Evolutionary conservation across 2,888 invertebrate genomes (phyloP).

Genomic region (Leptogaster cylindrica): DNA sequence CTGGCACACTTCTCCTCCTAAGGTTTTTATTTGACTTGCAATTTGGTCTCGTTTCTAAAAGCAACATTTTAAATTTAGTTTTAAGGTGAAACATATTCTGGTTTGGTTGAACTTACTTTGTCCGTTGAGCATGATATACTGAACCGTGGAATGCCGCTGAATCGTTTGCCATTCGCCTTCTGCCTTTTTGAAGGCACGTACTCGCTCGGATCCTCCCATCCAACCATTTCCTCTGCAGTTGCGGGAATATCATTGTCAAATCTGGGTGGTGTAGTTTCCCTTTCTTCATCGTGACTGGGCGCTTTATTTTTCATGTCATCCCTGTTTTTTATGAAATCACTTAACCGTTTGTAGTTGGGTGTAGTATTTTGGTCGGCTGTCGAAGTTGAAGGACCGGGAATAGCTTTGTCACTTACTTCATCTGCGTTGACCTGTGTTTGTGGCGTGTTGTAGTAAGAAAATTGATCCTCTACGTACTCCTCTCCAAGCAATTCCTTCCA

Average conservation of each 20-base stretch:
- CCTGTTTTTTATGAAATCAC: constrained; percentile 57
- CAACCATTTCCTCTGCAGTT: constrained; percentile 68
- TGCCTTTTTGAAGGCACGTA: constrained; percentile 52
- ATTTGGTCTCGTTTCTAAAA: constrained; percentile 9
- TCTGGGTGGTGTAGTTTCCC: neutral
- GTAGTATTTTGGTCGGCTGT: neutral
- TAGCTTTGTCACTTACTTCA: constrained; percentile 3
- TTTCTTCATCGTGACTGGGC: constrained; percentile 49
- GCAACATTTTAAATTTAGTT: neutral
- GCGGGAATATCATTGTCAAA: constrained; percentile 40
- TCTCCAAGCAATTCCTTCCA: constrained; percentile 47
- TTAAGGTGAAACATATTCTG: no score
- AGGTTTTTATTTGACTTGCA: constrained; percentile 42
- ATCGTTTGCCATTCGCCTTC: constrained; percentile 52
- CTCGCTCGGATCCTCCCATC: constrained; percentile 72
- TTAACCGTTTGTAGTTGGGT: constrained; percentile 54
- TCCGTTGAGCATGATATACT: constrained; percentile 58
- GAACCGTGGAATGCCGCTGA: constrained; percentile 56
- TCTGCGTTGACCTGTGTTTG: constrained; percentile 14
- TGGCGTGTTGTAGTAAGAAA: neutral
- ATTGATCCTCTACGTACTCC: constrained; percentile 42
- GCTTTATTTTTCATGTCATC: constrained; percentile 50
- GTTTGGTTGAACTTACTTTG: neutral
- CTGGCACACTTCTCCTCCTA: constrained; percentile 52
- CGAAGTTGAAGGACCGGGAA: constrained; percentile 47